These are phyloP conservation scores for Pristiophorus japonicus DNA, from an alignment of 2,113 vertebrate species.

Conservation along the genomic window DNA sequence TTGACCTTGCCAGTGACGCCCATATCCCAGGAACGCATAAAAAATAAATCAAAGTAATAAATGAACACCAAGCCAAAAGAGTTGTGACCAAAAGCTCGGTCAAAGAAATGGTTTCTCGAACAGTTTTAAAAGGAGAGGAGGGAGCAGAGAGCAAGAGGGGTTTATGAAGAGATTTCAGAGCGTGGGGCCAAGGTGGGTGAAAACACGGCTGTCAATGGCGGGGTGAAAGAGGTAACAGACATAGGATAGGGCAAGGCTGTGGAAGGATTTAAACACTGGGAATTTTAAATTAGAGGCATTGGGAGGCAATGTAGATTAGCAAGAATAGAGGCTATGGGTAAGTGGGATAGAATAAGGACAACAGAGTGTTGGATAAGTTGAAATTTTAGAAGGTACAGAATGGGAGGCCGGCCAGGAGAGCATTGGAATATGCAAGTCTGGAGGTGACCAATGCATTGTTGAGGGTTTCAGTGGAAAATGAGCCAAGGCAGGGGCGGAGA, in stretches of 20 bases:
- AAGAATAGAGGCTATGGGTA: not conserved
- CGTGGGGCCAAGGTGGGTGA: too few species aligned
- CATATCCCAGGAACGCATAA: too few species aligned
- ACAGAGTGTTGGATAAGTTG: not conserved
- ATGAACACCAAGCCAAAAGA: too few species aligned
- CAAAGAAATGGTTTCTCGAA: too few species aligned
- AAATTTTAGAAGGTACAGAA: not conserved
- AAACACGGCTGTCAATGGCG: not conserved
- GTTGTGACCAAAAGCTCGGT: too few species aligned
- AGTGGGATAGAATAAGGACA: not conserved
- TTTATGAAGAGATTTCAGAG: too few species aligned
- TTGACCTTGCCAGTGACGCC: too few species aligned
- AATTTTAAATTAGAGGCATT: not conserved
- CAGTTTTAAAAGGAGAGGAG: too few species aligned
- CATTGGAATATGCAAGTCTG: not conserved
- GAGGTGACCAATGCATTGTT: not conserved
- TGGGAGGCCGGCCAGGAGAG: not conserved
- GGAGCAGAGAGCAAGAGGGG: too few species aligned
- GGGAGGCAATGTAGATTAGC: not conserved
- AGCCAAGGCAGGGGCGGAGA: not conserved
- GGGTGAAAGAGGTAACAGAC: not conserved
- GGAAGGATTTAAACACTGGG: not conserved
- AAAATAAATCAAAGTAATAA: too few species aligned
- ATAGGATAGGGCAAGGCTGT: not conserved
- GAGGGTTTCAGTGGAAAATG: not conserved